Conservation (phyloP, 2,888 invertebrate genomes). For the Napeogenes inachia region DNA sequence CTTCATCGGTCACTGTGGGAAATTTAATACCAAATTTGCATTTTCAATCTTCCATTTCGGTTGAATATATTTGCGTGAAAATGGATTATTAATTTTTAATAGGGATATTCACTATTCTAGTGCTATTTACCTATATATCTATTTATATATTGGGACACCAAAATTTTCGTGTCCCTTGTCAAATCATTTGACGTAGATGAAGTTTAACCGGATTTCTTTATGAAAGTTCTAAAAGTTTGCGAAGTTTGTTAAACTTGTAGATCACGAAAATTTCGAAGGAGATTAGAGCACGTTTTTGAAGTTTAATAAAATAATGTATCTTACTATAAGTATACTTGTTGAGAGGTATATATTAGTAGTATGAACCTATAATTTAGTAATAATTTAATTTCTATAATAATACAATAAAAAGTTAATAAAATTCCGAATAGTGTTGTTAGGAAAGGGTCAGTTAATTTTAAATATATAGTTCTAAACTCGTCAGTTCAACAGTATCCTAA, state of each 20-base stretch:
- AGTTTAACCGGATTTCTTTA: slow-evolving; percentile 3
- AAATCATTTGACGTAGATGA: not conserved
- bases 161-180: not conserved
- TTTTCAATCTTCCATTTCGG: not conserved
- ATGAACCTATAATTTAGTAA: no score
- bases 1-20: slow-evolving; percentile 2
- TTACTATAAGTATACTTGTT: not conserved
- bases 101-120: not conserved
- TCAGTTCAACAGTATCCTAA: no score
- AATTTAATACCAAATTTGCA: not conserved
- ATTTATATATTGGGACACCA: not conserved
- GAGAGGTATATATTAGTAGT: not conserved
- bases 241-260: not conserved
- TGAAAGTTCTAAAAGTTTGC: not conserved
- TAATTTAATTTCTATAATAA: no score
- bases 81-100: no score
- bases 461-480: no score
- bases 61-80: no score
- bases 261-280: not conserved
- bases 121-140: no score
- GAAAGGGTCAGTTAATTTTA: no score
- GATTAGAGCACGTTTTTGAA: slow-evolving; percentile 4
- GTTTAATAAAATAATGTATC: not conserved
- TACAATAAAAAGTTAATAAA: no score
- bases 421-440: no score